These are phyloP conservation scores for Acleris cristana DNA, from an alignment of 2,888 invertebrate species.

Conservation along the genomic window DNA sequence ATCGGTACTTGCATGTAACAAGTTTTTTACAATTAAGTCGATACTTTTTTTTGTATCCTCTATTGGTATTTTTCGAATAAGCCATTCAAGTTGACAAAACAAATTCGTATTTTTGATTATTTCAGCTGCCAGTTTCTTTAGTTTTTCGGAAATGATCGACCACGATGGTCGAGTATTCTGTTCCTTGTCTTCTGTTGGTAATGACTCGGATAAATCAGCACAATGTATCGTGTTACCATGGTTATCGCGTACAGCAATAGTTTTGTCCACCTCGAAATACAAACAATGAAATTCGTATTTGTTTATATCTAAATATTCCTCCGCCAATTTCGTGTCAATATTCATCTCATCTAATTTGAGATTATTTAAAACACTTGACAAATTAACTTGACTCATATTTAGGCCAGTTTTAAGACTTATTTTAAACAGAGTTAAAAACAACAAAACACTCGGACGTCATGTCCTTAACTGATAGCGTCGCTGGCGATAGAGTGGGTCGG, in stretches of 20 bases:
- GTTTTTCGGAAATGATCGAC: constrained; percentile 23
- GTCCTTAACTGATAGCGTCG: constrained; percentile 14
- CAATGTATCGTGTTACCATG: constrained; percentile 11
- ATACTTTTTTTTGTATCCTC: constrained; percentile 43
- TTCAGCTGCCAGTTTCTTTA: constrained; percentile 38
- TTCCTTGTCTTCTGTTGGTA: neutral
- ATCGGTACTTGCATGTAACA: constrained; percentile 38
- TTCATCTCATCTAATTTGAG: constrained; percentile 9
- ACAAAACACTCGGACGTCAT: constrained; percentile 16
- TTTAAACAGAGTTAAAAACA: constrained; percentile 13
- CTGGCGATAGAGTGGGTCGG: constrained; percentile 18
- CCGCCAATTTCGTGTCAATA: constrained; percentile 8
- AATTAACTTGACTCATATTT: constrained; percentile 17
- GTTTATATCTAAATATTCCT: constrained; percentile 9
- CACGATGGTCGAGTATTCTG: constrained; percentile 11
- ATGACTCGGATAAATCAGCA: constrained; percentile 18
- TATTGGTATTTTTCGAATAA: constrained; percentile 42
- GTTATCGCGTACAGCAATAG: neutral
- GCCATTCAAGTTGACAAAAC: constrained; percentile 47
- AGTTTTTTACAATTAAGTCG: constrained; percentile 43
- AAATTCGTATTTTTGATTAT: constrained; percentile 41
- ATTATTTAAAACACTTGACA: constrained; percentile 1
- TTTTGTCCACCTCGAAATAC: constrained; percentile 9
- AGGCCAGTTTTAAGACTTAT: neutral
- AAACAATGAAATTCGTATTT: constrained; percentile 8